Evolutionary conservation across 2,888 invertebrate genomes (phyloP).

Genomic region (Sericinus montela): DNA sequence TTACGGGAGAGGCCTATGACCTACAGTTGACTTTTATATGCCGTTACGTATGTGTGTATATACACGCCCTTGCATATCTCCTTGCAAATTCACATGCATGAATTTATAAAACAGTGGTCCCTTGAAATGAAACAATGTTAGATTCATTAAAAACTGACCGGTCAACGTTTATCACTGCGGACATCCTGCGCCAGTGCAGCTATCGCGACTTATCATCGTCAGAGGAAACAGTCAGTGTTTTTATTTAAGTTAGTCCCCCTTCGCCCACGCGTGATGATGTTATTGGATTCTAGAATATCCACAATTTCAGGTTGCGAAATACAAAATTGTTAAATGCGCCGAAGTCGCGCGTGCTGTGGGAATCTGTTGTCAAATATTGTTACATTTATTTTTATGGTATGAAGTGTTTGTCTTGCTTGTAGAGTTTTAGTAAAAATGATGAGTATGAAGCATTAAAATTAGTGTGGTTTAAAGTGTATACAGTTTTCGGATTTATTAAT

Average conservation of each 20-base stretch:
- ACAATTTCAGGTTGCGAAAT: constrained; percentile 41
- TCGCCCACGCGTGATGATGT: constrained; percentile 40
- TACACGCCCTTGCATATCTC: too few relatives aligned
- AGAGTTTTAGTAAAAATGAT: neutral
- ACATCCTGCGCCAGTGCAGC: constrained; percentile 57
- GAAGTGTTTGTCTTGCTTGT: neutral
- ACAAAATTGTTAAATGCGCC: constrained; percentile 24
- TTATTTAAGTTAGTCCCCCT: constrained; percentile 58
- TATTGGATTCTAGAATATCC: constrained; percentile 49
- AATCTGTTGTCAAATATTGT: neutral
- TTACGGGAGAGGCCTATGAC: too few relatives aligned
- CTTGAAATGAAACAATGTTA: constrained; percentile 3
- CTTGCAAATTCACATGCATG: too few relatives aligned
- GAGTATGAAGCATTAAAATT: neutral
- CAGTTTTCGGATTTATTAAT: neutral
- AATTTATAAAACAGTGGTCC: too few relatives aligned
- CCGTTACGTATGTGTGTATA: too few relatives aligned
- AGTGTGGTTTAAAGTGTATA: constrained; percentile 1
- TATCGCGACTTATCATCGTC: constrained; percentile 48
- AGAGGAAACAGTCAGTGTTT: constrained; percentile 70
- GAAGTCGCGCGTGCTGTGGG: constrained; percentile 39
- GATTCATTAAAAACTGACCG: constrained; percentile 47
- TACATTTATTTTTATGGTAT: too few relatives aligned
- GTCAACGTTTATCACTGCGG: constrained; percentile 65
- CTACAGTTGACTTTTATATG: too few relatives aligned